Percentiles rank a stretch among this genome's conserved stretches.
Conservation (phyloP, 2,888 invertebrate species). For the Synanthedon myopaeformis region DNA sequence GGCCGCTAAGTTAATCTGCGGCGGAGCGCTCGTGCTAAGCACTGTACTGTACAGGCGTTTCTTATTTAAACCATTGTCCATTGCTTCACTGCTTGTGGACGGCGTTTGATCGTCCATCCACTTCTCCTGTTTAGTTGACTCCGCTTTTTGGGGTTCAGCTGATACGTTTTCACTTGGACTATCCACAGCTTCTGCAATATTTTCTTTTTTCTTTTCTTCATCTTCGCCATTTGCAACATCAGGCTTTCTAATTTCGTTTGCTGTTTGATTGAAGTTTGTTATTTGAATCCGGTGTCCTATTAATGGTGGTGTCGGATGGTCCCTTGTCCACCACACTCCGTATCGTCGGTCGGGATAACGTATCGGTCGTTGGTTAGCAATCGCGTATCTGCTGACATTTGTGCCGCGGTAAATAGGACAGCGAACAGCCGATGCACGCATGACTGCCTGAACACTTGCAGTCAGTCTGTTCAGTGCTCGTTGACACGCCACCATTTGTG, state of each 20-base stretch:
- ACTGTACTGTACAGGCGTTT: conserved; percentile 69
- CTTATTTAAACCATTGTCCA: conserved; percentile 37
- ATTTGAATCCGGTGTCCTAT: conserved; percentile 33
- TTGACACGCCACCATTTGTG: conserved; percentile 42
- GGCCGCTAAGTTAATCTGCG: conserved; percentile 33
- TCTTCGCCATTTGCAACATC: conserved; percentile 9
- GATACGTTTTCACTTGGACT: conserved; percentile 13
- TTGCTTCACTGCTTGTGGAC: conserved; percentile 41
- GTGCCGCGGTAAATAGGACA: conserved; percentile 53
- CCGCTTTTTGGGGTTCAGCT: conserved; percentile 16
- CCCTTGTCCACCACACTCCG: conserved; percentile 50
- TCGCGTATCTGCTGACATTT: conserved; percentile 53
- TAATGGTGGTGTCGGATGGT: conserved; percentile 37
- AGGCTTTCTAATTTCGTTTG: conserved; percentile 5
- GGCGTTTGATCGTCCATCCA: conserved; percentile 23
- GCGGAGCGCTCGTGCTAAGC: conserved; percentile 55
- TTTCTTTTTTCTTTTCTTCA: conserved; percentile 16
- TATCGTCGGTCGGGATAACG: conserved; percentile 42
- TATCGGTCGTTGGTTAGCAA: conserved; percentile 44
- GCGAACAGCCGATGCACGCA: conserved; percentile 43
- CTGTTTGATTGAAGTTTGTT: conserved; percentile 15
- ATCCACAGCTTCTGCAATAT: conserved; percentile 13
- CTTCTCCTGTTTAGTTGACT: conserved; percentile 17
- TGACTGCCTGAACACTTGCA: conserved; percentile 48
- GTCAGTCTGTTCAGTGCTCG: conserved; percentile 47